Conservation (phyloP, 2,888 invertebrate genomes). For the Ctena decussata region DNA sequence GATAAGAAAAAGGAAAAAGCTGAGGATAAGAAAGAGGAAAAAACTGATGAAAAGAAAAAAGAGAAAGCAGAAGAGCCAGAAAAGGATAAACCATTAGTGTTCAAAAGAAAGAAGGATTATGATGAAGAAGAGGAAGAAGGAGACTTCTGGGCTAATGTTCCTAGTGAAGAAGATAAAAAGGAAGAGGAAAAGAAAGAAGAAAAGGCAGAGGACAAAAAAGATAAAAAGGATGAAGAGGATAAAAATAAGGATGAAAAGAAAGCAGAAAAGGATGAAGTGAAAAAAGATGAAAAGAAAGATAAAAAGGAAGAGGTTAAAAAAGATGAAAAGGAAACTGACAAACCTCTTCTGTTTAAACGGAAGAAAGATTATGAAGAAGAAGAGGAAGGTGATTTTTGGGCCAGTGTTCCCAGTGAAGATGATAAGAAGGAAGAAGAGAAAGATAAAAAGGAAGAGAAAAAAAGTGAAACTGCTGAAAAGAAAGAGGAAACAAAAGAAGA, state of each 20-base stretch:
- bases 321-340: constrained; percentile 35
- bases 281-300: background rate
- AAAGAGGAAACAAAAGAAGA: background rate
- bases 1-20: background rate
- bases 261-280: background rate
- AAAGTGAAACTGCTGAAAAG: constrained; percentile 21
- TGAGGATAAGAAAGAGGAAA: background rate
- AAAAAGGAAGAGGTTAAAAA: constrained; percentile 14
- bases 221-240: background rate
- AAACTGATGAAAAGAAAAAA: constrained; percentile 3
- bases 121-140: constrained; percentile 51
- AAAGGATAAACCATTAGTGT: constrained; percentile 39
- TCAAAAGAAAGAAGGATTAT: constrained; percentile 51
- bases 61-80: constrained; percentile 1
- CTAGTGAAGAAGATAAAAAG: constrained; percentile 21
- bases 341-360: constrained; percentile 37
- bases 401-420: constrained; percentile 17
- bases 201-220: constrained; percentile 12
- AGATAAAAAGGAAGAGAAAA: constrained; percentile 36
- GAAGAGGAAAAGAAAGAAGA: constrained; percentile 3
- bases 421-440: background rate
- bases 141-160: constrained; percentile 39
- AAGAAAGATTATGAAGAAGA: constrained; percentile 38
- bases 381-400: constrained; percentile 37
- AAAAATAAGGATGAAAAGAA: too few species aligned